Base-by-base conservation (phyloP, 2,797 vertebrate species). In the Toxotes lorentzi region DNA sequence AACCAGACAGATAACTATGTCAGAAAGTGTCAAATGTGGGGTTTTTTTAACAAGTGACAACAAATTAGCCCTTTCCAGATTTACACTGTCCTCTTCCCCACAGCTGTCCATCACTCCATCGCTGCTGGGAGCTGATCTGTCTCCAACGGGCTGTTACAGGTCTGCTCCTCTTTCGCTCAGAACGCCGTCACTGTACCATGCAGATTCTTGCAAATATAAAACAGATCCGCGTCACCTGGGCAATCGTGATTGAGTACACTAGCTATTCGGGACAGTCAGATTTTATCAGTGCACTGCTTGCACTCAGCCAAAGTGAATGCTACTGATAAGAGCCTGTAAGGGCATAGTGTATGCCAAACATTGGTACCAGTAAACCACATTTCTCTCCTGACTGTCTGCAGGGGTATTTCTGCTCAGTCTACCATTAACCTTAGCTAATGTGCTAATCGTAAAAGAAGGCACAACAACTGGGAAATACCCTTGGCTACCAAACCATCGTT, bases 291-390 rank as follows among this genome's bases (percentile, higher is more conserved):
- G 47, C 67, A 67, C 43, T 38, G 2, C 71, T 76, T 11, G 4
- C 45, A 50, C 63, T 79, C 23, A 79, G 70, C 45, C 70, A 45
- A 59, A 69, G 77, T 73, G 65, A 66, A 13, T 41, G 76, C 62
- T n/a, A 62, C 72, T 82, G 82, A 85, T 73, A 71, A 70, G 56
- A 73, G 43, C 51, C 23, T 48, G 68, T 35, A 51, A 23, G 66
- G 64, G 32, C 68, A 19, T 19, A 57, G 34, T 60, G 59, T 43
- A 43, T 48, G 61, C 27, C 60, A 58, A 67, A 43, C 23, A 5
- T 3, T 54, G 24, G 30, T 17, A 40, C 58, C 59, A 81, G 35
- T 63, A 7, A 69, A 41, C 6, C 35, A 43, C 24, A 70, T 61
- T 63, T 68, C 14, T 56, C 21, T 43, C 16, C 68, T 21, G 30